Evolutionary conservation across 92 coral and sea anemone species (phyloP), one percentile per base, ranked within the genome.

Genomic region (Diadumene lineata): DNA sequence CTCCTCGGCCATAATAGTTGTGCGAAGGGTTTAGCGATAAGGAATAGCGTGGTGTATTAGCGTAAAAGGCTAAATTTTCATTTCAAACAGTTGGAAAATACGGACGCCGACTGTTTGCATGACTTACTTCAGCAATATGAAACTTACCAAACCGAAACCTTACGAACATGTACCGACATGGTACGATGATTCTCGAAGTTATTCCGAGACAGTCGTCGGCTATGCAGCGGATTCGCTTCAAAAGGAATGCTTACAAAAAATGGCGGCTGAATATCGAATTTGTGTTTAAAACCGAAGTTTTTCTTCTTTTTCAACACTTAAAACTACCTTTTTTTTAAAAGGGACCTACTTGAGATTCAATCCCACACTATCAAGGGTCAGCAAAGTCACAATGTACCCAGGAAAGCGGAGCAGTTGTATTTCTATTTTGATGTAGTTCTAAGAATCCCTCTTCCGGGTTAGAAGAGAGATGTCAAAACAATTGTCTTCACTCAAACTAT

Each of bases 1-100:
- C 29, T 72, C 82, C 22, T 86, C 92, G 60, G 96, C 84, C 98
- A 94, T 94, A 69, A 68, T 74, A 60, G 61, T 44, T 23, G 18
- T 72, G 43, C 56, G 31, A 34, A 21, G 21, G 50, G 9, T 30
- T 66, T 76, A 50, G 31, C 6, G 56, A 28, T 38, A 64, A 25
- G 57, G 38, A 24, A 62, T 63, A 53, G 69, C 31, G 1, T 30
- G 65, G 76, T 11, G 66, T 71, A 25, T 73, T 30, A 48, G 64
- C 61, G 34, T 26, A 70, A 43, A 55, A 64, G 62, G 28, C 31
- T 32, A 70, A 23, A 43, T 22, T 23, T 51, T 70, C 57, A 72
- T 71, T 63, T 51, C 64, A 71, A 43, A 56, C 62, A 19, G 21
- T 38, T 21, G 58, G 19, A 53, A 57, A 34, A 72, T 23, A 31